Evolutionary conservation across 2,888 invertebrate genomes (phyloP).

Genomic region (Lypha dubia): DNA sequence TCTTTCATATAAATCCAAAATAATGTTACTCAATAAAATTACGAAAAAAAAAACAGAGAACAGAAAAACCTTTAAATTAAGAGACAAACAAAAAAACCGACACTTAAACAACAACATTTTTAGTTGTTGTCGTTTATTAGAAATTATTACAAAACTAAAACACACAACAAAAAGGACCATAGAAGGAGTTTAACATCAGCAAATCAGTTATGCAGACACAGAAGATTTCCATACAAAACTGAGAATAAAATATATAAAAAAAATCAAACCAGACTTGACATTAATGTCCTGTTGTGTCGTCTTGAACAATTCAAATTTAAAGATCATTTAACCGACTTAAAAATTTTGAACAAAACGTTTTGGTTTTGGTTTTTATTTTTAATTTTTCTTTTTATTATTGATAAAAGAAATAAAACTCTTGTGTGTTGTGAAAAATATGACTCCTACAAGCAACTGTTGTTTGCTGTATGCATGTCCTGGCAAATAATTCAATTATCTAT

Average conservation of each 20-base stretch:
- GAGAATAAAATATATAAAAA: not conserved
- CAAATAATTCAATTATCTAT: slow-evolving; percentile 59
- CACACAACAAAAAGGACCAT: slow-evolving; percentile 37
- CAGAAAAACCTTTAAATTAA: slow-evolving; percentile 22
- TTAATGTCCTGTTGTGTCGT: slow-evolving; percentile 62
- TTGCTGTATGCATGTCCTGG: not conserved
- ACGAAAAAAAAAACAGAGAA: too few relatives aligned
- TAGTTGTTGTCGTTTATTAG: slow-evolving; percentile 49
- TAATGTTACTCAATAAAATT: slow-evolving; percentile 9
- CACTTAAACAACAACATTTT: slow-evolving; percentile 20
- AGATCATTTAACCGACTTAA: slow-evolving; percentile 47
- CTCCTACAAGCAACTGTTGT: not conserved
- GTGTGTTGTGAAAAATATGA: slow-evolving; percentile 25
- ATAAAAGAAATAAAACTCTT: slow-evolving; percentile 23
- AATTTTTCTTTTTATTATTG: too few relatives aligned
- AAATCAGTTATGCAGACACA: slow-evolving; percentile 26
- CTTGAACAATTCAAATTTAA: slow-evolving; percentile 24
- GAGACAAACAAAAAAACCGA: slow-evolving; percentile 44
- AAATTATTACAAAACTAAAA: slow-evolving; percentile 50
- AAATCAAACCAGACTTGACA: slow-evolving; percentile 10
- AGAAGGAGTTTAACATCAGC: not conserved
- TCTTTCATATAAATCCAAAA: slow-evolving; percentile 49
- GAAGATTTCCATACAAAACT: slow-evolving; percentile 27
- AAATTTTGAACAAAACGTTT: slow-evolving; percentile 11
- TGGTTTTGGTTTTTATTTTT: not conserved